These are phyloP conservation scores for Diloba caeruleocephala DNA, from an alignment of 2,888 invertebrate species.

Conservation along the genomic window DNA sequence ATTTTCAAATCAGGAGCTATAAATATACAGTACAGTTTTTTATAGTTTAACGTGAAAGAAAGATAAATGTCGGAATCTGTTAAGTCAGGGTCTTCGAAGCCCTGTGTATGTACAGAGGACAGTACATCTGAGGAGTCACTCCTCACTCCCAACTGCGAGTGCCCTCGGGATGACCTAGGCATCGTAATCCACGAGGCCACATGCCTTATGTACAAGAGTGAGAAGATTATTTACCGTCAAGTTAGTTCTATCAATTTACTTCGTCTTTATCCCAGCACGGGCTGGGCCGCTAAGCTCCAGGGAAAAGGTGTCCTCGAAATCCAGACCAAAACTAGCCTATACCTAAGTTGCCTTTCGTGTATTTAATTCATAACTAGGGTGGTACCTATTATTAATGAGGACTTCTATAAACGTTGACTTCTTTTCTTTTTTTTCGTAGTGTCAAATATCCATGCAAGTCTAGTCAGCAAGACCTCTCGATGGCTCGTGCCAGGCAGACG, in stretches of 20 bases:
- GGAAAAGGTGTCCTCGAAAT: no score
- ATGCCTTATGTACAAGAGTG: slow-evolving; percentile 75
- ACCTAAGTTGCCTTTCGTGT: no score
- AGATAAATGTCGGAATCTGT: slow-evolving; percentile 55
- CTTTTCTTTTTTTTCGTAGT: no score
- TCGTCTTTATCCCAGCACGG: no score
- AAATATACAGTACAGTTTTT: slow-evolving; percentile 34
- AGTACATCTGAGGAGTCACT: slow-evolving; percentile 48
- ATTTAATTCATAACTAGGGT: no score
- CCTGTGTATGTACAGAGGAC: slow-evolving; percentile 67
- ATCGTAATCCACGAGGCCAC: slow-evolving; percentile 71
- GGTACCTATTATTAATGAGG: no score
- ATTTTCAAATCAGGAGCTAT: slow-evolving; percentile 35
- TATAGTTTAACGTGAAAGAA: slow-evolving; percentile 13
- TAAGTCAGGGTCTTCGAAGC: slow-evolving; percentile 42
- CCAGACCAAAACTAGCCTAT: no score
- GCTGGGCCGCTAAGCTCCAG: no score
- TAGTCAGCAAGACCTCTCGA: no score
- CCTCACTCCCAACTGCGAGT: slow-evolving; percentile 64
- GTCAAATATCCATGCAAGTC: no score
- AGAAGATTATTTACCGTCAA: slow-evolving; percentile 70
- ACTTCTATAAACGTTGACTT: no score
- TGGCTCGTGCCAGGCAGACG: no score
- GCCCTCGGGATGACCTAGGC: slow-evolving; percentile 73
- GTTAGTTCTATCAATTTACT: slow-evolving; percentile 55